These are phyloP conservation scores for Chauna torquata DNA, from an alignment of 2,113 vertebrate species.

Conservation along the genomic window DNA sequence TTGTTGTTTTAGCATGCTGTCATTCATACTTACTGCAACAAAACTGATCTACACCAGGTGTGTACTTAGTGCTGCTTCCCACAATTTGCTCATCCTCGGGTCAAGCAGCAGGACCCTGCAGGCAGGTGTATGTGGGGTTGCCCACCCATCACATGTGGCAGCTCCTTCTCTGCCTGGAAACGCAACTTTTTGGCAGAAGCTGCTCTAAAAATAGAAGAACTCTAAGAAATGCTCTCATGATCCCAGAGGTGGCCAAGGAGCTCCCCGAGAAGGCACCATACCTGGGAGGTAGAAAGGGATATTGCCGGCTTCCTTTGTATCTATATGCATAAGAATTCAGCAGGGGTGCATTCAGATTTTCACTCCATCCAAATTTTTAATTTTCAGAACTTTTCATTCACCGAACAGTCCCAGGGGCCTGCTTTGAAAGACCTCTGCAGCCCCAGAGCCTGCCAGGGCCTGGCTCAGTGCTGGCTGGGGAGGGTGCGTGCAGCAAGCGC, in stretches of 20 bases:
- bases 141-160: not conserved
- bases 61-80: not conserved
- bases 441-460: not conserved
- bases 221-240: not conserved
- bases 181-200: not conserved
- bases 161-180: not conserved
- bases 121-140: accelerated
- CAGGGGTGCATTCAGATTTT: not conserved
- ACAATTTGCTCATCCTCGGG: not conserved
- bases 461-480: accelerated
- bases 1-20: not conserved
- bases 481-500: not conserved
- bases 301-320: not conserved
- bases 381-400: not conserved
- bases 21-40: not conserved
- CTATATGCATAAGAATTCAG: not conserved
- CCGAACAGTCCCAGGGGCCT: not conserved
- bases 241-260: not conserved
- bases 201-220: not conserved
- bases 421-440: not conserved
- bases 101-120: not conserved
- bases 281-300: not conserved
- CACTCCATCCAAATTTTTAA: not conserved
- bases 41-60: not conserved
- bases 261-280: not conserved